Conservation (phyloP, 2,888 invertebrate species). For the Germaria angustata region DNA sequence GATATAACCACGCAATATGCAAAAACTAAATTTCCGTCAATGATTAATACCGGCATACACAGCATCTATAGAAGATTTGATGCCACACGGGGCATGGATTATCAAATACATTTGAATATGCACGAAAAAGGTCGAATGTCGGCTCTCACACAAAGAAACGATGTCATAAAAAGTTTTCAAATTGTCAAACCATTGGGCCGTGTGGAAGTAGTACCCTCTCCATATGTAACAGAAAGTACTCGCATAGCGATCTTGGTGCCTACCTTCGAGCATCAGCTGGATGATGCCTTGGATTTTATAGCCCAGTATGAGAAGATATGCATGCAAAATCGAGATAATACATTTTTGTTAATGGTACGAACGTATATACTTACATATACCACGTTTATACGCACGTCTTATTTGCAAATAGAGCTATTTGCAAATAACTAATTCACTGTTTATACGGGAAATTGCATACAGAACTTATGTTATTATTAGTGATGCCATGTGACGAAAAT, state of each 20-base stretch:
- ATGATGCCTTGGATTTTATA: slow-evolving; percentile 85
- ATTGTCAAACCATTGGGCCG: slow-evolving; percentile 91
- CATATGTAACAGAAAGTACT: slow-evolving; percentile 97
- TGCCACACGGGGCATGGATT: slow-evolving; percentile 92
- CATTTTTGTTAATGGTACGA: slow-evolving; percentile 86
- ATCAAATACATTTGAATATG: slow-evolving; percentile 87
- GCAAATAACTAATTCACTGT: no score
- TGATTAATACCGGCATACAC: slow-evolving; percentile 82
- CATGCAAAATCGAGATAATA: slow-evolving; percentile 89
- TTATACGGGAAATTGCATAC: no score
- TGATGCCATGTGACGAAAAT: no score
- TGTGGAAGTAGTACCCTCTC: slow-evolving; percentile 93
- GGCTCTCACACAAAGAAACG: slow-evolving; percentile 75
- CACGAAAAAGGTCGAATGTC: slow-evolving; percentile 76
- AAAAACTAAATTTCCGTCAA: slow-evolving; percentile 81
- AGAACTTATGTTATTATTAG: no score
- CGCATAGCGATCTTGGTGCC: slow-evolving; percentile 89
- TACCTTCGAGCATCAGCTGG: slow-evolving; percentile 82
- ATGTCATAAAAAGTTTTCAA: slow-evolving; percentile 85
- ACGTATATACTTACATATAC: no score
- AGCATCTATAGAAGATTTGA: slow-evolving; percentile 90
- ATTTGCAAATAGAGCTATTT: no score
- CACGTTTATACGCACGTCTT: no score
- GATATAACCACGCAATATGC: slow-evolving; percentile 81
- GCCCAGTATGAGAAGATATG: slow-evolving; percentile 86